phyloP scores from a whole-genome alignment of 2,888 invertebrate genomes.

The Ametastegia equiseti region DNA sequence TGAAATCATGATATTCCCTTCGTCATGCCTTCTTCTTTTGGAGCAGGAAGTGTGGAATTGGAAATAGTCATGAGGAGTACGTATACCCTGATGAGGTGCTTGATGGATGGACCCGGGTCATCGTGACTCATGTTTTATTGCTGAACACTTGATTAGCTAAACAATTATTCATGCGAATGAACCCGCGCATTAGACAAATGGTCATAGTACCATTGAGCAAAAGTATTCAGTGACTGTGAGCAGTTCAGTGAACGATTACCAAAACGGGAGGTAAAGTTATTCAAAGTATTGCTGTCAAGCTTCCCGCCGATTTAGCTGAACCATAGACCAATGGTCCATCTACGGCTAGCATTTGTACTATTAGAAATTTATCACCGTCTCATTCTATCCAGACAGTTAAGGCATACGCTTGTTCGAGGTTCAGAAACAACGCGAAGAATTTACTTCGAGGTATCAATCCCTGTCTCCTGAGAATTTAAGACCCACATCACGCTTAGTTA shows the following conservation, averaged over 20 bases:
- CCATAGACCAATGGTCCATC: not conserved
- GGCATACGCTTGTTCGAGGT: not conserved
- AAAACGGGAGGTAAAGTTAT: not conserved
- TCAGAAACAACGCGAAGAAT: constrained; percentile 3
- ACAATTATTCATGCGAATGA: not conserved
- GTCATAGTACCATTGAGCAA: not conserved
- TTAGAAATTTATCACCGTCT: not conserved
- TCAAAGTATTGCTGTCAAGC: not conserved
- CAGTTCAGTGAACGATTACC: constrained; percentile 14
- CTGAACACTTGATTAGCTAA: not conserved
- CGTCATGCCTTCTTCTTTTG: too few relatives aligned
- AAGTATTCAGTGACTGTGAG: not conserved
- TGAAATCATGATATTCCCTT: too few relatives aligned
- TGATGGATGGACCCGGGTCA: not conserved
- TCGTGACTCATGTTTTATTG: not conserved
- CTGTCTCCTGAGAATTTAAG: constrained; percentile 1
- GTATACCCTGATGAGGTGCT: too few relatives aligned
- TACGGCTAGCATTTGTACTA: not conserved
- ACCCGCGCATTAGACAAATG: not conserved
- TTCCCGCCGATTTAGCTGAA: not conserved
- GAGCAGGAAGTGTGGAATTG: too few relatives aligned
- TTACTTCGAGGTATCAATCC: constrained; percentile 12
- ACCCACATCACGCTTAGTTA: not conserved
- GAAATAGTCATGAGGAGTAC: too few relatives aligned
- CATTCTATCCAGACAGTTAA: not conserved